Conservation (phyloP, 2,113 vertebrate species). For the Origma solitaria region DNA sequence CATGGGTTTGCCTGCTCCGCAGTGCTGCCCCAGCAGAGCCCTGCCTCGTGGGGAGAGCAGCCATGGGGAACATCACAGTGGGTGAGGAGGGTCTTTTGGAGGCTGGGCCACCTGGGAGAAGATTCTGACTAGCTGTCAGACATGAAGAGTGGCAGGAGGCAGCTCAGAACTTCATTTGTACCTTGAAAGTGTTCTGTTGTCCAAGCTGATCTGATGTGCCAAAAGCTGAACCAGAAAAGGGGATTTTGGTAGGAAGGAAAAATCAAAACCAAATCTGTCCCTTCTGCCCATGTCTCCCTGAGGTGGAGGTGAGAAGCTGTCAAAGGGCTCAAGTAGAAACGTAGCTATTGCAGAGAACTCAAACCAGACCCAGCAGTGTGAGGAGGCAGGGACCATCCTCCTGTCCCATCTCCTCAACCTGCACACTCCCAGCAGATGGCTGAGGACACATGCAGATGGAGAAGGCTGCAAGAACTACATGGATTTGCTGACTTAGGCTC, state of each 20-base stretch:
- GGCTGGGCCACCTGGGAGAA: background rate
- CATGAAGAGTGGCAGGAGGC: background rate
- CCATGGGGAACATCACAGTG: background rate
- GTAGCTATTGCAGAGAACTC: background rate
- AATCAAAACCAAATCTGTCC: background rate
- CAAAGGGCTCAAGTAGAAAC: background rate
- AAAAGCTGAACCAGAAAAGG: background rate
- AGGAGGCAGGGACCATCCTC: background rate
- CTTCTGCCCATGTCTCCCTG: background rate
- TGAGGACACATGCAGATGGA: background rate
- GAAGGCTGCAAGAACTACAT: background rate
- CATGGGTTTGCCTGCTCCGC: fast-evolving
- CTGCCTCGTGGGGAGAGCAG: background rate
- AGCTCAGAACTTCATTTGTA: background rate
- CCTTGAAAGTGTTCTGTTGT: background rate
- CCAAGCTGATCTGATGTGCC: background rate
- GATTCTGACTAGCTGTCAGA: background rate
- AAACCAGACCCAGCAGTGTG: background rate
- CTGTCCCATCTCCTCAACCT: background rate
- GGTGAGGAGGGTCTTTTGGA: background rate
- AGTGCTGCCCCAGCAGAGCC: background rate
- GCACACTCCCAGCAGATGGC: background rate
- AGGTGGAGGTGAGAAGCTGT: background rate
- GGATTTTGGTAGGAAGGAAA: background rate
- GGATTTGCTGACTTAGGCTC: background rate